Evolutionary conservation across 2,888 invertebrate genomes (phyloP).

Genomic region (Melinaea menophilus): DNA sequence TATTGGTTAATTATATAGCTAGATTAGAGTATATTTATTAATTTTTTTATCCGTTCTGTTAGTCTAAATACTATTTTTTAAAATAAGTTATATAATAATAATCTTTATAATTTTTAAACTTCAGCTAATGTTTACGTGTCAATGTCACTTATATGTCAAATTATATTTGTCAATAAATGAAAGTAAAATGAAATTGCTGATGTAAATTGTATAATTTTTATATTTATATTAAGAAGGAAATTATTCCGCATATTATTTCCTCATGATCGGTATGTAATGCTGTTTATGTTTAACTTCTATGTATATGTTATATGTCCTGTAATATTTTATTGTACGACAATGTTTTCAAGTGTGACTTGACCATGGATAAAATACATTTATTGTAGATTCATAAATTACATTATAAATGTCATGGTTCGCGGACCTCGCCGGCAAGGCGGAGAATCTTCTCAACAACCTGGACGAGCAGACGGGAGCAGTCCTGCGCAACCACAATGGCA

Average conservation of each 20-base stretch:
- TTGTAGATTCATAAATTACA: constrained; percentile 36
- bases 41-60: too few species aligned
- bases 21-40: too few species aligned
- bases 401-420: constrained; percentile 84
- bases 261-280: constrained; percentile 21
- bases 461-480: constrained; percentile 86
- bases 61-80: too few species aligned
- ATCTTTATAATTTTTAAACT: too few species aligned
- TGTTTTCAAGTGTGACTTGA: constrained; percentile 1
- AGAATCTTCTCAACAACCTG: constrained; percentile 84
- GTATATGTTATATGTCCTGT: neutral
- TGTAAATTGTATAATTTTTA: constrained; percentile 23
- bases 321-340: constrained; percentile 7
- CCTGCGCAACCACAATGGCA: constrained; percentile 60
- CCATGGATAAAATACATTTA: constrained; percentile 23
- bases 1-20: too few species aligned
- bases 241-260: constrained; percentile 20
- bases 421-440: constrained; percentile 85
- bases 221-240: constrained; percentile 15
- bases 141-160: constrained; percentile 20
- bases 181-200: constrained; percentile 25
- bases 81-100: too few species aligned
- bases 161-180: constrained; percentile 18
- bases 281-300: neutral
- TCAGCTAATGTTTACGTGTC: constrained; percentile 24